Evolutionary conservation across 2,888 invertebrate species (phyloP), one percentile per base, ranked within the genome.

Genomic region (Clostera curtula): DNA sequence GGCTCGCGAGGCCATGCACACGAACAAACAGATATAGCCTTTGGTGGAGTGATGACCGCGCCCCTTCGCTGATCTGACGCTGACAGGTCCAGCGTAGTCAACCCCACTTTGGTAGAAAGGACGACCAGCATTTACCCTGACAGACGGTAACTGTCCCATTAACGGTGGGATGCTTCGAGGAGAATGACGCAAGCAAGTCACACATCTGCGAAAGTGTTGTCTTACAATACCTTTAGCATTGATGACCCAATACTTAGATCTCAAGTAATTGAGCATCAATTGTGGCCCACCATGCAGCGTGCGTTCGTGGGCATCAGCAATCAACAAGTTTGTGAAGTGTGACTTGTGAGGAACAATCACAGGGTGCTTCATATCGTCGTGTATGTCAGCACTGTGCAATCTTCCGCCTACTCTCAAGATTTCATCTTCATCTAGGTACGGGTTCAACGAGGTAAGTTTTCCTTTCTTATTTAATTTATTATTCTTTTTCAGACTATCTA

Each of bases 1-100:
- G 0, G 54, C 57, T 5, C 39, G 34, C 0, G 52, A 47, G 0
- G 32, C 29, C 40, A 53, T 36, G 25, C 49, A 50, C n/a, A n/a
- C n/a, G n/a, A n/a, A n/a, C n/a, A 18, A 3, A 5, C 5, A 19
- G 2, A 19, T 6, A 19, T 37, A 41, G 1, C 41, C 41, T 14
- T 43, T 40, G 19, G 24, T 26, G 2, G 40, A 24, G 2, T 19
- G n/a, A 9, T 32, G 6, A 1, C 48, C 48, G 20, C 40, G 12
- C 1, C 42, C 45, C n/a, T 34, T 36, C 0, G 39, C 20, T 0
- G 22, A 11, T 19, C 37, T 21, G 2, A 43, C 27, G 10, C 21
- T 30, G 2, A 47, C 35, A 1, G 43, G 49, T 3, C 43, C 47
- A 0, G 43, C 39, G 10, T 20, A 45, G 19, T 49, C 49, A 0